Evolutionary conservation across 2,888 invertebrate genomes (phyloP), one percentile per base, ranked within the genome.

Genomic region (Anagyrus pseudococci): DNA sequence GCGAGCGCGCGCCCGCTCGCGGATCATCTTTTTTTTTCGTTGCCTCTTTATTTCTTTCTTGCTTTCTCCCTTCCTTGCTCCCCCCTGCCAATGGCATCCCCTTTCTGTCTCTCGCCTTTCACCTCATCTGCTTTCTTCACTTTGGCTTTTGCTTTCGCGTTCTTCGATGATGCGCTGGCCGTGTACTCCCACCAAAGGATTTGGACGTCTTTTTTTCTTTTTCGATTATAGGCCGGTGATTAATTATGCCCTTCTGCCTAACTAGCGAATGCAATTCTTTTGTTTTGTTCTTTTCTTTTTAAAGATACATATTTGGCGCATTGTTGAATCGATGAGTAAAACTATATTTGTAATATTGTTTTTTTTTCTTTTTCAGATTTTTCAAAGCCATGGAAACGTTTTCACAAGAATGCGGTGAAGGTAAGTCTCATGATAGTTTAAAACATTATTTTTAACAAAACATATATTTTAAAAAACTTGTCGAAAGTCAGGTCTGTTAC

Each of bases 291-390:
- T 10, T 29, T 10, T 29, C 29, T 10, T 29, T n/a, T n/a, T n/a
- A n/a, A n/a, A n/a, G n/a, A n/a, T n/a, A n/a, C n/a, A n/a, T n/a
- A n/a, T n/a, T n/a, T n/a, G n/a, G n/a, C n/a, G n/a, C n/a, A n/a
- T n/a, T n/a, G n/a, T n/a, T n/a, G 10, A 29, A 29, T 29, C 29
- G 29, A 29, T 29, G 29, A 29, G n/a, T 15, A 37, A 37, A 37
- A 37, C 3, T 37, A 8, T 8, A 37, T 13, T 15, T 15, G n/a
- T n/a, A n/a, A 40, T 52, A 8, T 20, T 43, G 19, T 57, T 58
- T 66, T 60, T 68, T 64, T 68, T 69, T 66, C 69, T 68, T 59
- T 83, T 83, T 67, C 80, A 84, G 84, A 73, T 84, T 84, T 72
- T 80, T 77, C 68, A 70, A 73, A 64, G 74, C 73, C 15, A 78